phyloP scores from a whole-genome alignment of 2,888 invertebrate species.

The Gortyna flavago region DNA sequence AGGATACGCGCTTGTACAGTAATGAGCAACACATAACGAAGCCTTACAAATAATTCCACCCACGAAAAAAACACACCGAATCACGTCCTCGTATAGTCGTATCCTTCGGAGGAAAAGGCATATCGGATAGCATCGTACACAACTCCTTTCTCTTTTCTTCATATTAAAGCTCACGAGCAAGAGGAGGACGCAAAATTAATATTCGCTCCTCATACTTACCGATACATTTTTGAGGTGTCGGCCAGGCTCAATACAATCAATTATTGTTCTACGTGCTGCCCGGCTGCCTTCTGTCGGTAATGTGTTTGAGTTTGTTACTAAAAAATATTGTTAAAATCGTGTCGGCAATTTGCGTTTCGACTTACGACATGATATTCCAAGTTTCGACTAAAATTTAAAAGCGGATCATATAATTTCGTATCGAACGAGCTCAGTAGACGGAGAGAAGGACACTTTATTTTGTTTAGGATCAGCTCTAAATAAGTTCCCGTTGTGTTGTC shows the following conservation, averaged over 20 bases:
- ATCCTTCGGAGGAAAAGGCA: constrained; percentile 89
- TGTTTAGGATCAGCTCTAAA: constrained; percentile 76
- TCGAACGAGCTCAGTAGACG: constrained; percentile 64
- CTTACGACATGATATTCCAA: constrained; percentile 67
- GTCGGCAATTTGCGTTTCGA: constrained; percentile 77
- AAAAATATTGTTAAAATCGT: constrained; percentile 79
- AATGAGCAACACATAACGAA: constrained; percentile 90
- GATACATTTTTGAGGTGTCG: constrained; percentile 87
- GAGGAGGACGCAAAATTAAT: constrained; percentile 80
- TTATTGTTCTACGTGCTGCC: constrained; percentile 87
- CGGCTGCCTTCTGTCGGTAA: constrained; percentile 86
- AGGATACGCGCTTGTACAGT: constrained; percentile 89
- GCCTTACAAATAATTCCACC: constrained; percentile 90
- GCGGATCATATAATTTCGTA: constrained; percentile 75
- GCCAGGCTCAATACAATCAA: constrained; percentile 87
- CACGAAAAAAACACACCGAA: constrained; percentile 89
- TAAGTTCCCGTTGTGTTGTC: constrained; percentile 78
- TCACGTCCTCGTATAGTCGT: constrained; percentile 88
- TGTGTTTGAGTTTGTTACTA: constrained; percentile 78
- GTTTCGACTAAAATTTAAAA: constrained; percentile 64
- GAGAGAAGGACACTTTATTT: constrained; percentile 63
- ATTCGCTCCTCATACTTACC: constrained; percentile 75
- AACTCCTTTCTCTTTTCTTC: constrained; percentile 75
- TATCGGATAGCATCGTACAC: constrained; percentile 85
- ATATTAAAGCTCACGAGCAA: constrained; percentile 42